Conservation (phyloP, 2,797 vertebrate genomes). For the Oreortyx pictus region DNA sequence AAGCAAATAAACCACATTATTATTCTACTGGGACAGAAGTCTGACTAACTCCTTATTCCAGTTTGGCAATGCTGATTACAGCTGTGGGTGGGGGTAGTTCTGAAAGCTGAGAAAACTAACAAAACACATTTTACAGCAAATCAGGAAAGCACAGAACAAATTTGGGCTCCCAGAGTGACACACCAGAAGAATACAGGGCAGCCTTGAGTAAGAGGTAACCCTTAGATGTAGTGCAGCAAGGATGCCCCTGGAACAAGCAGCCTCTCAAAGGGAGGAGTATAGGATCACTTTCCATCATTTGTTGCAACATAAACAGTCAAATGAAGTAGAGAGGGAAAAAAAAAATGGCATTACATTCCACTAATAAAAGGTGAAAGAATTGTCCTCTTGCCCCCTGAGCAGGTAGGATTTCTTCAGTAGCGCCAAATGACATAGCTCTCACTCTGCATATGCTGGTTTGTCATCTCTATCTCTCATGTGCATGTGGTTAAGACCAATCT, state of each 20-base stretch:
- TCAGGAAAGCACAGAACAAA: neutral
- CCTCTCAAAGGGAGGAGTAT: neutral
- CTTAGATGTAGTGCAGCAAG: neutral
- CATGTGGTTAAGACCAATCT: neutral
- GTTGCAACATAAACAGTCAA: neutral
- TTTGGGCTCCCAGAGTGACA: neutral
- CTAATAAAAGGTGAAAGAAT: conserved; percentile 24
- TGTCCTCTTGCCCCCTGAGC: neutral
- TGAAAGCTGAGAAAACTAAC: neutral
- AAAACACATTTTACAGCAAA: neutral
- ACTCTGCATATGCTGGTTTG: neutral
- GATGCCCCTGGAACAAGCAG: neutral
- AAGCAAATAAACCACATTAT: conserved; percentile 29
- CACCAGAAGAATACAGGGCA: neutral
- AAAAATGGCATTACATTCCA: neutral
- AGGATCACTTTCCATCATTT: neutral
- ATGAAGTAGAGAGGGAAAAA: neutral
- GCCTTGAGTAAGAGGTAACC: neutral
- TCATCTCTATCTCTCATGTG: fast-evolving
- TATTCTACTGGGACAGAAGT: conserved; percentile 29
- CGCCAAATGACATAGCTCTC: fast-evolving
- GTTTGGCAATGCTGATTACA: conserved; percentile 36
- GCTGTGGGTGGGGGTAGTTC: neutral
- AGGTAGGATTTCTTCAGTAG: neutral
- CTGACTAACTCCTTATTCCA: conserved; percentile 31